These are phyloP conservation scores for Crax fasciolata DNA, from an alignment of 2,797 vertebrate genomes.

Conservation along the genomic window DNA sequence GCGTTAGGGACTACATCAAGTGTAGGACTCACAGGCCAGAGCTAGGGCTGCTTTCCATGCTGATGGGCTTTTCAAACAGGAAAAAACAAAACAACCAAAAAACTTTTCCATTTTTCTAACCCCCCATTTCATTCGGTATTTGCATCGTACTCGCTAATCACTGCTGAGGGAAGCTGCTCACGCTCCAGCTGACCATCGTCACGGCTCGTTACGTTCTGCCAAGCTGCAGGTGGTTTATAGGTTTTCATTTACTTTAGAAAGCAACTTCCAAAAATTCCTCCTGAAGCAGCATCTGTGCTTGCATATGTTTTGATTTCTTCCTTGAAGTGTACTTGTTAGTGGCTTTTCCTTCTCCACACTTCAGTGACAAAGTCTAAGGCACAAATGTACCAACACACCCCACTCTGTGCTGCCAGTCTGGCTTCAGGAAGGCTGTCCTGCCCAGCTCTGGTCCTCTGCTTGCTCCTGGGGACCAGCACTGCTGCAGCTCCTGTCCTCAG, in stretches of 20 bases:
- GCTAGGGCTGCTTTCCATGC: background rate
- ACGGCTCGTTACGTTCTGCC: conserved; percentile 26
- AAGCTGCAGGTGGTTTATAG: conserved; percentile 37
- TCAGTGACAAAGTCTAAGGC: background rate
- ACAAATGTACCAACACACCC: background rate
- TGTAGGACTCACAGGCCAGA: background rate
- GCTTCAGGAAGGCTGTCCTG: background rate
- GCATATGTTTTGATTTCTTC: background rate
- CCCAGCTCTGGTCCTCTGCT: background rate
- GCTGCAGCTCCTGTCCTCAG: background rate
- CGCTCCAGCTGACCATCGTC: conserved; percentile 35
- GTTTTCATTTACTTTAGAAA: conserved; percentile 35
- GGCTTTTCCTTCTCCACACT: background rate
- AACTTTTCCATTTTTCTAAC: background rate
- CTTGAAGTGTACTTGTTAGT: background rate
- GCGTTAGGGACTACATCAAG: background rate
- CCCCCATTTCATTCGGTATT: conserved; percentile 7
- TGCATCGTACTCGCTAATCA: conserved; percentile 59
- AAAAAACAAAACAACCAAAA: background rate
- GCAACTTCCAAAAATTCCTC: background rate
- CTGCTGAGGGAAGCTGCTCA: conserved; percentile 29
- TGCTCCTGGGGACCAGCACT: background rate
- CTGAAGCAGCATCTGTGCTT: background rate
- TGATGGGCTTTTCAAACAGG: background rate
- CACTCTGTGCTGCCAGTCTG: no score